Conservation (phyloP, 2,888 invertebrate genomes). For the Apomyelois bistriatella region DNA sequence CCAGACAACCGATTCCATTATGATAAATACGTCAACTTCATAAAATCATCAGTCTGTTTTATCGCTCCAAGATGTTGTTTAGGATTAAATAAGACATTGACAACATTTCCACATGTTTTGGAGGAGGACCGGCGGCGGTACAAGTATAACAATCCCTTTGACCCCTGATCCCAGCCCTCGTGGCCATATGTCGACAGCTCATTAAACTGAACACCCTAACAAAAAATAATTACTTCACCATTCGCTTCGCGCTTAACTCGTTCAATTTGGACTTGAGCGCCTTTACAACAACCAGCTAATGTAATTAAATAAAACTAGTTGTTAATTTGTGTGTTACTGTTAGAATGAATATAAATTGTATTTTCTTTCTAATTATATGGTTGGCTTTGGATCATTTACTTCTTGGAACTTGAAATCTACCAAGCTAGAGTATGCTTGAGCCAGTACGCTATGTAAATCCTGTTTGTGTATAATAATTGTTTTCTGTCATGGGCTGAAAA, state of each 20-base stretch:
- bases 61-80: not conserved
- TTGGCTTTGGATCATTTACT: too few species aligned
- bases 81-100: conserved; percentile 25
- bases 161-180: conserved; percentile 24
- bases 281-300: conserved; percentile 19
- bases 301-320: conserved; percentile 25
- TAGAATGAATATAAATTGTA: not conserved
- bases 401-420: too few species aligned
- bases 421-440: too few species aligned
- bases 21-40: too few species aligned
- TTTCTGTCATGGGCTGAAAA: too few species aligned
- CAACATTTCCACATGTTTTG: conserved; percentile 53
- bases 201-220: conserved; percentile 64
- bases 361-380: too few species aligned
- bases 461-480: too few species aligned
- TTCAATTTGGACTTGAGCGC: conserved; percentile 47
- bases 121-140: conserved; percentile 30
- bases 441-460: too few species aligned
- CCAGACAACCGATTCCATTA: too few species aligned
- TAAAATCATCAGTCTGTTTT: not conserved
- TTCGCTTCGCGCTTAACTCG: conserved; percentile 50
- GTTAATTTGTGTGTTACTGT: not conserved
- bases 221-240: conserved; percentile 76
- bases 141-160: conserved; percentile 35
- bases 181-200: conserved; percentile 64